Evolutionary conservation across 2,888 invertebrate genomes (phyloP).

Genomic region (Biston betularia): DNA sequence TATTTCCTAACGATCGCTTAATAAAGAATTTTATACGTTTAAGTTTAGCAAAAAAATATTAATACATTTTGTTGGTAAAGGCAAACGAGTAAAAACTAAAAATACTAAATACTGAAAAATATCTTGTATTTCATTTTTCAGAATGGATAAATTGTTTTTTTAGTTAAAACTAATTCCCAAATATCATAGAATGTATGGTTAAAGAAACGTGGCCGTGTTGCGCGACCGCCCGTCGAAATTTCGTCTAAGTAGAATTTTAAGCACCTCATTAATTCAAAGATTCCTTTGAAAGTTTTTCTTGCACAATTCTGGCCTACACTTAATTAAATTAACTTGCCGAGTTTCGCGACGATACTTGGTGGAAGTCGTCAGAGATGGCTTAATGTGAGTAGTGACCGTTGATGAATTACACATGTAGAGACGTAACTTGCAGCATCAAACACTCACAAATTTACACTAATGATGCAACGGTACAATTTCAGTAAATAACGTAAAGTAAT

Average conservation of each 20-base stretch:
- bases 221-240: constrained; percentile 49
- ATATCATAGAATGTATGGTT: neutral
- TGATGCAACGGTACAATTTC: too few relatives aligned
- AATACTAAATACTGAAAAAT: too few relatives aligned
- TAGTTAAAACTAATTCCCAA: neutral
- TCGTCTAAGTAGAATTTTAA: constrained; percentile 54
- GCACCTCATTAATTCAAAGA: constrained; percentile 65
- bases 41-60: too few relatives aligned
- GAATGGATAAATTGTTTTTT: too few relatives aligned
- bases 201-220: neutral
- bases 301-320: constrained; percentile 45
- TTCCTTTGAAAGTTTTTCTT: constrained; percentile 60
- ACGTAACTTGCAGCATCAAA: neutral
- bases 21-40: neutral
- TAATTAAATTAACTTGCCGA: constrained; percentile 59
- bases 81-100: too few relatives aligned
- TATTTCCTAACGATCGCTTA: neutral
- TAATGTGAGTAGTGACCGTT: constrained; percentile 18
- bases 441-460: neutral
- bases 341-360: constrained; percentile 39
- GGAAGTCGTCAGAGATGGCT: constrained; percentile 23
- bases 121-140: too few relatives aligned
- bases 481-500: too few relatives aligned
- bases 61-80: too few relatives aligned
- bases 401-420: neutral